A percentile compares a stretch with the other conserved stretches of the same genome.
Conservation (phyloP, 53 echinoderm and acorn worm species). For the Arbacia lixula region DNA sequence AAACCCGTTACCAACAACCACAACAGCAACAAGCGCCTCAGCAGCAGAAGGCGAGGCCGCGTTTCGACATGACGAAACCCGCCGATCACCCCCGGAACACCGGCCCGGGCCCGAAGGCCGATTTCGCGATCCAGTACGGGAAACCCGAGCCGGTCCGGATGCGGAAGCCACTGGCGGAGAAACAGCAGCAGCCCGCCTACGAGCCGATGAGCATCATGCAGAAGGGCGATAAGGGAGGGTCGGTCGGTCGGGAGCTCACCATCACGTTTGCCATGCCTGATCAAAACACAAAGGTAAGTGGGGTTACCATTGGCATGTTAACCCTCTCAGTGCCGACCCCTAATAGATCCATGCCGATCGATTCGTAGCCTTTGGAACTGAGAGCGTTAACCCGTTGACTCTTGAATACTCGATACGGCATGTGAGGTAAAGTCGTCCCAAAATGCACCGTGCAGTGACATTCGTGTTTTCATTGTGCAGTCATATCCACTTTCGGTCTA, state of each 20-base stretch:
- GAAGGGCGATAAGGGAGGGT: neutral
- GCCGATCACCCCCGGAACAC: neutral
- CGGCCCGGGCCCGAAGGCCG: constrained; percentile 9
- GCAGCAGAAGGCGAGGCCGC: constrained; percentile 16
- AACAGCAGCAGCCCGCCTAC: neutral
- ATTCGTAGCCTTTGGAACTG: no score
- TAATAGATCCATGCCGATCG: no score
- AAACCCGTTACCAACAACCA: constrained; percentile 2
- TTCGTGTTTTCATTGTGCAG: no score
- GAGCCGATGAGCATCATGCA: constrained; percentile 11
- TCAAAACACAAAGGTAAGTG: constrained; percentile 17
- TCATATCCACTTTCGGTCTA: no score
- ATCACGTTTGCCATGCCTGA: constrained; percentile 47
- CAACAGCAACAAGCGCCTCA: constrained; percentile 1
- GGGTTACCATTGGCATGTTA: no score
- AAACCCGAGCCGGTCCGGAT: neutral
- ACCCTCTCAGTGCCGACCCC: no score
- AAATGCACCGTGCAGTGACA: no score
- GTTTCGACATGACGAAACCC: constrained; percentile 27
- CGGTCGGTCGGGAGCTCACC: constrained; percentile 33
- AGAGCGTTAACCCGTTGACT: no score
- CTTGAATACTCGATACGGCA: no score
- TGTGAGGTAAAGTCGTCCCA: no score
- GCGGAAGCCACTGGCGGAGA: neutral
- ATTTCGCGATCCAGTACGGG: neutral